Evolutionary conservation across 2,113 vertebrate species (phyloP), one percentile per base, ranked within the genome.

Genomic region (Polypterus bichir): DNA sequence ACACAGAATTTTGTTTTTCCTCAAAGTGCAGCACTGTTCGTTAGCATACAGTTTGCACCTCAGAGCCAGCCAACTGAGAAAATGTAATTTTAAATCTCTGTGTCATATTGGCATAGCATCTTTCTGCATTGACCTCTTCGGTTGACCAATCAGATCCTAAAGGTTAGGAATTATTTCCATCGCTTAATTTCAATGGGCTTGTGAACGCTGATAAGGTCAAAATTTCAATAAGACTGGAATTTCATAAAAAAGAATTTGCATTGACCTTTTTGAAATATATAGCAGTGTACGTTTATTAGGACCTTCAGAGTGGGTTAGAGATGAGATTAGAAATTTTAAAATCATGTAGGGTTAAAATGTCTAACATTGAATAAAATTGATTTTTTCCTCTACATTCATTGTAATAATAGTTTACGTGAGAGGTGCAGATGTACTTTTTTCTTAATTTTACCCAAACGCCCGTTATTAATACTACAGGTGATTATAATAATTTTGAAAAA

Each of bases 151-250:
- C 51, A 52, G 7, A 8, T 52, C 7, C 51, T 53, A 82, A 82
- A 82, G 79, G 81, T 77, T 75, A 72, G 53, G 63, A 67, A 70
- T 73, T 66, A 69, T 76, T 74, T 56, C 64, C 70, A 69, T 67
- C 68, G 60, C 51, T 45, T 75, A 70, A 64, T 64, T 47, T n/a
- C 68, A 73, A 74, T 74, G 73, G 79, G 70, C 66, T 74, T 77
- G 78, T 66, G 57, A 46, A 58, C 66, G 65, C 71, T 81, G 81
- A 82, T 81, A 81, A 81, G 81, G 83, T 81, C 77, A 73, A 59
- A 62, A 78, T 85, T 79, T 82, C 75, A 82, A 83, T 81, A 77
- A 74, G 65, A 65, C 70, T 52, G 51, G 51, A 10, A 10, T 52
- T 61, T 66, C 73, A 72, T 72, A 70, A 58, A 62, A 69, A 11